These are phyloP conservation scores for Microhierax caerulescens DNA, from an alignment of 2,797 vertebrate genomes.

Conservation along the genomic window DNA sequence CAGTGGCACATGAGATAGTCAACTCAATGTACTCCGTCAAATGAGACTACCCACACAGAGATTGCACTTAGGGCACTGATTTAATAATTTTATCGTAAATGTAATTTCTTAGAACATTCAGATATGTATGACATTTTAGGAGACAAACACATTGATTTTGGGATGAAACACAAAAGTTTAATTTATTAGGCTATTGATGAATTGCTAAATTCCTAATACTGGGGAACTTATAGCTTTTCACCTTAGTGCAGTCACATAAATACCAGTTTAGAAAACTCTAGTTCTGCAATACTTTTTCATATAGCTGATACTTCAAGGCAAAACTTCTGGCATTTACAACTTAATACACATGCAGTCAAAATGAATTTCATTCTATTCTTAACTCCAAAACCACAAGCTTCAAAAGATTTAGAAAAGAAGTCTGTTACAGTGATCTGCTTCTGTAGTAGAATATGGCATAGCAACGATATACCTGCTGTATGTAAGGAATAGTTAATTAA, in stretches of 20 bases:
- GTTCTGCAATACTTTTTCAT: constrained; percentile 9
- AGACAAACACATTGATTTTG: background rate
- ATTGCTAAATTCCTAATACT: background rate
- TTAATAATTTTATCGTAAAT: background rate
- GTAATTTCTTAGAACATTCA: background rate
- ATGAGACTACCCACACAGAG: background rate
- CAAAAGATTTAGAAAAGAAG: constrained; percentile 20
- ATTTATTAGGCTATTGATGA: background rate
- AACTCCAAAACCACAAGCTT: constrained; percentile 46
- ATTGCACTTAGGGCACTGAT: background rate
- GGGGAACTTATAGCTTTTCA: background rate
- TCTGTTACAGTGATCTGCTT: background rate
- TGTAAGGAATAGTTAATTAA: constrained; percentile 65
- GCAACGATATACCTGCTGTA: constrained; percentile 1
- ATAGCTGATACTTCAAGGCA: constrained; percentile 18
- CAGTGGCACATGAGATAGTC: background rate
- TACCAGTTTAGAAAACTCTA: background rate
- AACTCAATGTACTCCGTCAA: background rate
- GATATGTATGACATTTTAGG: background rate
- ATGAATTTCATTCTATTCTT: constrained; percentile 37
- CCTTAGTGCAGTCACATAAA: background rate
- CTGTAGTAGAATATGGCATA: background rate
- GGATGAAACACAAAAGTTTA: background rate
- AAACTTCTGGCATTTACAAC: constrained; percentile 37
- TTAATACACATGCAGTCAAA: constrained; percentile 25